Evolutionary conservation across 1,140 invertebrate species (phyloP), one percentile per base, ranked within the genome.

Genomic region (Gryon sp.): DNA sequence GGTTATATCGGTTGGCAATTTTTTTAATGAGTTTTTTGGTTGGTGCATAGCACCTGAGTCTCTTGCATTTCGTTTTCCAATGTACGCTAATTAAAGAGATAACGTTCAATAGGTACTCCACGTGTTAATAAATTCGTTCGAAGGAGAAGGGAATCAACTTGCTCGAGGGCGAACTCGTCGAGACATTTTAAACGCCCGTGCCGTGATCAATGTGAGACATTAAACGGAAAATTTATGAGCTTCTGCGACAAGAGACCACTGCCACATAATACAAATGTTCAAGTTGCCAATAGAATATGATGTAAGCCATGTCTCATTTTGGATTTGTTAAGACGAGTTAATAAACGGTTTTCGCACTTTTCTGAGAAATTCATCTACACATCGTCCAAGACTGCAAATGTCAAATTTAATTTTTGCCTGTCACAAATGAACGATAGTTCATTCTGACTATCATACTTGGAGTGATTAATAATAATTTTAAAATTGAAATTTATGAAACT

Each of bases 141-240:
- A 34, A 40, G 62, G 15, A 20, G 40, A 28, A 30, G 62, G 9
- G 30, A 28, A 26, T 20, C n/a, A 36, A 12, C 16, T 73, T 14
- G 52, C 75, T 53, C 48, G 40, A 48, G 68, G 75, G 68, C 75
- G 46, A 73, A 66, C 69, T 66, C 40, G 52, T 65, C 60, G 65
- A 50, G 70, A 75, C 45, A 46, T 70, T 70, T 78, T 50, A 66
- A 72, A 75, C 60, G 70, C 24, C 6, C 45, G 55, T 36, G 52
- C 20, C 36, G 41, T 75, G 70, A 79, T 74, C 76, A 74, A 78
- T 74, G 65, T 40, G 52, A 65, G 69, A 69, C 76, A 70, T 74
- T 73, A 70, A 74, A 74, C 65, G 52, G 59, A 60, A 70, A 70
- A 66, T 74, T 78, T 78, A 70, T 74, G 50, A 14, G 15, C 70